A percentile compares a stretch with the other conserved stretches of the same genome.
Evolutionary conservation across 2,797 vertebrate genomes (phyloP).

Genomic region (Bradypus variegatus): DNA sequence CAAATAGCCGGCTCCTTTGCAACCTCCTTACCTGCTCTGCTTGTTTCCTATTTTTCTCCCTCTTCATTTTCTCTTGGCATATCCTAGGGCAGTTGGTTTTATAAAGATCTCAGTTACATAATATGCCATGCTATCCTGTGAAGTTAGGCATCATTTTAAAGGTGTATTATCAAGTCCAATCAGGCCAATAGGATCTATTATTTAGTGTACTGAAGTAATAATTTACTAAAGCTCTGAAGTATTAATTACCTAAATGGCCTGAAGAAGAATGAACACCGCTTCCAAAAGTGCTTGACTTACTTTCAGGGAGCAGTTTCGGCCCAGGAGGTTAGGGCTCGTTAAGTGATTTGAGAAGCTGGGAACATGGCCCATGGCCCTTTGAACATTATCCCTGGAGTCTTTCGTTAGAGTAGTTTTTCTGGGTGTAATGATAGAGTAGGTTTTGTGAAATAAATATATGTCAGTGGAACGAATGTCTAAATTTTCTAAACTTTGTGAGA

Average conservation of each 20-base stretch:
- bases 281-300: slow-evolving; percentile 1
- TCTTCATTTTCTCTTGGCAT: not conserved
- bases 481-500: not conserved
- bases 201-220: slow-evolving; percentile 1
- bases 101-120: not conserved
- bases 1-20: not conserved
- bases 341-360: not conserved
- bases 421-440: not conserved
- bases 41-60: not conserved
- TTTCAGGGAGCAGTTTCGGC: not conserved
- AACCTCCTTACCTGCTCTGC: not conserved
- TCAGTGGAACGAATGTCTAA: not conserved
- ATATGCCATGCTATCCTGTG: not conserved
- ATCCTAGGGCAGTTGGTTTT: not conserved
- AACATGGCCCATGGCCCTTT: not conserved
- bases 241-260: slow-evolving; percentile 22
- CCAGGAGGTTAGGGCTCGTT: not conserved
- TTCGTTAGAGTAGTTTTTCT: not conserved
- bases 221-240: slow-evolving; percentile 25
- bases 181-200: not conserved
- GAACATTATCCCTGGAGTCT: not conserved
- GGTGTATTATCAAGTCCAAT: not conserved
- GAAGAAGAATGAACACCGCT: slow-evolving; percentile 5
- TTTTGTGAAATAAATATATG: not conserved
- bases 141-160: slow-evolving; percentile 8